phyloP scores from a whole-genome alignment of 2,888 invertebrate genomes.

The Leucophenga montana region DNA sequence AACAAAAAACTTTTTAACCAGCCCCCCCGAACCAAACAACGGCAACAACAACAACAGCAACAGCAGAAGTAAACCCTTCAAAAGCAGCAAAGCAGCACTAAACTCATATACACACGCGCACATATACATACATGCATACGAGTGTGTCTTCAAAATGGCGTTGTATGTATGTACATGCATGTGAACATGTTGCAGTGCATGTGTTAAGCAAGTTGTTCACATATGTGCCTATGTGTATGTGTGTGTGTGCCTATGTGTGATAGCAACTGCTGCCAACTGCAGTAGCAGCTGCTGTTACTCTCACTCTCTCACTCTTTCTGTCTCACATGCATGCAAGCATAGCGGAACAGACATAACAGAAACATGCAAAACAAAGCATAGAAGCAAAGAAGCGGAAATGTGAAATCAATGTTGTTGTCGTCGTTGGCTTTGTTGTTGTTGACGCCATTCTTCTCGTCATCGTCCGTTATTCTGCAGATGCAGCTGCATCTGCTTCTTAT shows the following conservation, averaged over 20 bases:
- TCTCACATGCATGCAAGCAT: not conserved
- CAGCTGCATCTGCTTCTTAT: not conserved
- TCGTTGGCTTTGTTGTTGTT: conserved; percentile 20
- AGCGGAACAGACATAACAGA: conserved; percentile 41
- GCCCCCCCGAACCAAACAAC: not conserved
- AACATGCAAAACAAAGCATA: conserved; percentile 40
- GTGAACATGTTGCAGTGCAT: conserved; percentile 30
- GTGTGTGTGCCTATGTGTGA: not conserved
- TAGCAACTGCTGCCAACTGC: conserved; percentile 43
- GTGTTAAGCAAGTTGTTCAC: conserved; percentile 32
- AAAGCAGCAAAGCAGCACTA: conserved; percentile 2
- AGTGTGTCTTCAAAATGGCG: conserved; percentile 3
- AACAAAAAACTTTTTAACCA: conserved; percentile 12
- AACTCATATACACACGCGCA: not conserved
- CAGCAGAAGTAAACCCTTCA: not conserved
- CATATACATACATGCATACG: conserved; percentile 8
- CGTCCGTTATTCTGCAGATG: not conserved
- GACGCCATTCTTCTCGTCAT: conserved; percentile 16
- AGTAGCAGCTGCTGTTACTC: not conserved
- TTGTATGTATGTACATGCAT: conserved; percentile 16
- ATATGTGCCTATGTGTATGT: not conserved
- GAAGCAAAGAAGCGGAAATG: conserved; percentile 61
- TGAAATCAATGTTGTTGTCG: conserved; percentile 58
- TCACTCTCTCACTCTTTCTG: too few relatives aligned
- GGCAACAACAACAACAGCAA: not conserved